Percentiles rank a stretch among this genome's conserved stretches.
Conservation (phyloP, 2,113 vertebrate species). For the Xiphorhynchus elegans region DNA sequence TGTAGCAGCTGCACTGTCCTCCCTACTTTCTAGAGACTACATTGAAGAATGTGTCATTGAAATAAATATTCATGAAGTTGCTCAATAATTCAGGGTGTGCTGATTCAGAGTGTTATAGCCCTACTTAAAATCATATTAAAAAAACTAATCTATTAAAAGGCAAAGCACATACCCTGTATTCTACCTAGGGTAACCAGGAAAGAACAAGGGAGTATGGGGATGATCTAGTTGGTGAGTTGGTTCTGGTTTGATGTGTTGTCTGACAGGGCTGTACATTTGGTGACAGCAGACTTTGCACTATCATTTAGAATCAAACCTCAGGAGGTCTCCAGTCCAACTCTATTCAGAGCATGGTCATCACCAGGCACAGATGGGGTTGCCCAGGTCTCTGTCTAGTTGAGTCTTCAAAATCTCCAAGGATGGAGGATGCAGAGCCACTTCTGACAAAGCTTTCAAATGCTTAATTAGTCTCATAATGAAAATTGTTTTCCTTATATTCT, state of each 20-base stretch:
- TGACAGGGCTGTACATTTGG: neutral
- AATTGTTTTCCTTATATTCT: neutral
- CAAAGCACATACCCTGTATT: neutral
- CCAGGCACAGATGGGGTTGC: neutral
- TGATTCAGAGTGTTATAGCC: slow-evolving; percentile 11
- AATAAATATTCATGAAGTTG: slow-evolving; percentile 50
- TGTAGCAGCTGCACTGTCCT: neutral
- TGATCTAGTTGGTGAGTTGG: neutral
- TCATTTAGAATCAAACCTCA: neutral
- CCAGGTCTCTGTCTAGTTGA: neutral
- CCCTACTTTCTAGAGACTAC: slow-evolving; percentile 22
- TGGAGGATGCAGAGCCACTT: neutral
- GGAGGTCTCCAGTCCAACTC: neutral
- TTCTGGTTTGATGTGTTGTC: slow-evolving; percentile 10
- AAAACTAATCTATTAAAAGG: neutral
- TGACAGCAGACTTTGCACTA: neutral
- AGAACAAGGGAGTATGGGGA: neutral
- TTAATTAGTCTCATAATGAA: neutral
- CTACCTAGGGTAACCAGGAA: neutral
- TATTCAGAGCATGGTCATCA: neutral
- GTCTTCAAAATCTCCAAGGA: neutral
- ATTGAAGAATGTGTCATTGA: slow-evolving; percentile 6
- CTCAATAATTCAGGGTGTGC: slow-evolving; percentile 63
- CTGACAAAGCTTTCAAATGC: neutral
- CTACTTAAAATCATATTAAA: neutral